These are phyloP conservation scores for Montipora foliosa DNA, from an alignment of 64 coral and sea anemone genomes.

Conservation along the genomic window DNA sequence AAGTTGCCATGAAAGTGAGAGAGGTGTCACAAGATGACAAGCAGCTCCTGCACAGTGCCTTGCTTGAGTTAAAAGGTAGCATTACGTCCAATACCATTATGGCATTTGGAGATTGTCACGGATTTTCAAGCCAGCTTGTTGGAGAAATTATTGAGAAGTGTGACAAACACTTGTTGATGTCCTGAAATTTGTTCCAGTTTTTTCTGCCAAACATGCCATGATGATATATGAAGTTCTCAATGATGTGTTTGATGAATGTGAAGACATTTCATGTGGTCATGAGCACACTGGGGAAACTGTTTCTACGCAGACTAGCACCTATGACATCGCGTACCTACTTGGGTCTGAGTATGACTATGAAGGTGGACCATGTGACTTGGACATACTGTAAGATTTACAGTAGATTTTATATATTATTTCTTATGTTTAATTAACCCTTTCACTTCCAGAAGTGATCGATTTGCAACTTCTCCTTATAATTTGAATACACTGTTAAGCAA, in stretches of 20 bases:
- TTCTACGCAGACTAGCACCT: background rate
- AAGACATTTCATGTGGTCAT: background rate
- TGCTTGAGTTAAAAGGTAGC: constrained; percentile 21
- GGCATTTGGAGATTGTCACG: background rate
- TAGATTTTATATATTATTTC: background rate
- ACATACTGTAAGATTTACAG: constrained; percentile 4
- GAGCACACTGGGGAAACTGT: constrained; percentile 19
- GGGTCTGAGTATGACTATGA: background rate
- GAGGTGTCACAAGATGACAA: constrained; percentile 26
- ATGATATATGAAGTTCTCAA: constrained; percentile 54
- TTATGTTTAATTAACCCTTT: background rate
- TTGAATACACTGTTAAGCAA: background rate
- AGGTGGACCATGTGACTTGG: background rate
- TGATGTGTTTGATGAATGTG: constrained; percentile 61
- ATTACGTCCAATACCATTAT: constrained; percentile 9
- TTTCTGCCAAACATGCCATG: constrained; percentile 55
- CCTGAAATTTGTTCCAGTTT: constrained; percentile 48
- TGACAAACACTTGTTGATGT: constrained; percentile 38
- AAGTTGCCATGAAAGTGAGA: constrained; percentile 14
- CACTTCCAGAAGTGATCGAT: background rate
- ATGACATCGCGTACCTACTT: constrained; percentile 20
- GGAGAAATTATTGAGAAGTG: constrained; percentile 23
- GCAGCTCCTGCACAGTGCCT: background rate
- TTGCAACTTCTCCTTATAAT: background rate
- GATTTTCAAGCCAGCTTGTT: constrained; percentile 46